Percentiles rank a stretch among this genome's conserved stretches.
These are phyloP conservation scores for Aplysina aerophoba DNA, from an alignment of 37 sponge, comb jelly and placozoan genomes.

Conservation along the genomic window DNA sequence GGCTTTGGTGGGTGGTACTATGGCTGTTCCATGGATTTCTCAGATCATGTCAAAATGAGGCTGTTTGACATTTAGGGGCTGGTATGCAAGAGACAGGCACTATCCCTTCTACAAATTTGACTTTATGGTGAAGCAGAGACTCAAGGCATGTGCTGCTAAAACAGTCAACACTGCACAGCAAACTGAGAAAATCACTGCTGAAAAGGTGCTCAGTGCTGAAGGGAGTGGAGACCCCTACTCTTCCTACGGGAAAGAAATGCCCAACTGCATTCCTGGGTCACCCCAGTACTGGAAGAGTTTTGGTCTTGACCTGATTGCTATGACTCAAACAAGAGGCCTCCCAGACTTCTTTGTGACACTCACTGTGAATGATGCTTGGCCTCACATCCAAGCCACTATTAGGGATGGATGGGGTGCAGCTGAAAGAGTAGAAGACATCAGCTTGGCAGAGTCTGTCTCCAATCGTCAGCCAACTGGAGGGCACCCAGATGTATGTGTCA, in stretches of 20 bases:
- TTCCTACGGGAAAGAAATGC: background rate
- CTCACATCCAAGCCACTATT: background rate
- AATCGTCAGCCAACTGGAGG: slow-evolving; percentile 6
- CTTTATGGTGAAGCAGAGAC: no score
- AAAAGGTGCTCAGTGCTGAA: background rate
- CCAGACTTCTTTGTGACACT: background rate
- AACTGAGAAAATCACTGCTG: no score
- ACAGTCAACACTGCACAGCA: no score
- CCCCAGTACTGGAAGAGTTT: background rate
- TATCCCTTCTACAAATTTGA: no score
- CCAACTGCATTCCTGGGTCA: background rate
- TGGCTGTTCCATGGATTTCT: no score
- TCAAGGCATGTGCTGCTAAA: no score
- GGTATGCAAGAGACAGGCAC: no score
- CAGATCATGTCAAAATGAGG: no score
- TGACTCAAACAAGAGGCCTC: background rate
- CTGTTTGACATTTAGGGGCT: no score
- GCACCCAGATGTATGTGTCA: background rate
- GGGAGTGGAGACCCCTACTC: background rate
- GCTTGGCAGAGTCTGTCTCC: no score
- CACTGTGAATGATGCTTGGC: background rate
- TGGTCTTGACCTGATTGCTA: slow-evolving; percentile 8
- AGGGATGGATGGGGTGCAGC: background rate
- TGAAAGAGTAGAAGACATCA: no score
- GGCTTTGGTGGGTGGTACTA: no score